Evolutionary conservation across 2,113 vertebrate genomes (phyloP).

Genomic region (Crotalus horridus): DNA sequence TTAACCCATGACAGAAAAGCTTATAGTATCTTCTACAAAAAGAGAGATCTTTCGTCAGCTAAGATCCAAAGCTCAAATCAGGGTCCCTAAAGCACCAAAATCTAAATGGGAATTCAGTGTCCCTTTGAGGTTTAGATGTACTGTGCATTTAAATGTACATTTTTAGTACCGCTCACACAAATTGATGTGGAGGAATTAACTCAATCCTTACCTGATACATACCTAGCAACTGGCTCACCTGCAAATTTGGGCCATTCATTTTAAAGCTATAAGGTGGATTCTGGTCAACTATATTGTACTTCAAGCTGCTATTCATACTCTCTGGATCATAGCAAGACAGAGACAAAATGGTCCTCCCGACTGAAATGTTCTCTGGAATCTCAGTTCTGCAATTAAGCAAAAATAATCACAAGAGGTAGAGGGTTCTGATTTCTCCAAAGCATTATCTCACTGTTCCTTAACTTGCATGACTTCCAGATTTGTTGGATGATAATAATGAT

Average conservation of each 20-base stretch:
- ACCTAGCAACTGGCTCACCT: slow-evolving; percentile 44
- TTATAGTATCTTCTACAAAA: not conserved
- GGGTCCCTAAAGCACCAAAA: not conserved
- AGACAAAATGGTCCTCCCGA: slow-evolving; percentile 41
- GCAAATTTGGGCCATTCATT: slow-evolving; percentile 52
- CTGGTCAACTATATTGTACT: slow-evolving; percentile 43
- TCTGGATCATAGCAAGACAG: slow-evolving; percentile 52
- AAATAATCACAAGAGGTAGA: rapidly evolving
- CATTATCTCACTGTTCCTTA: not conserved
- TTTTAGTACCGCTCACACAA: too few relatives aligned
- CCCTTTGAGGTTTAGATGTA: not conserved
- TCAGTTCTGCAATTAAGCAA: slow-evolving; percentile 50
- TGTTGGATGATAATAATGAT: not conserved
- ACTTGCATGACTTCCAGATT: not conserved
- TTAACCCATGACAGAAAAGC: not conserved
- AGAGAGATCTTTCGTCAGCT: not conserved
- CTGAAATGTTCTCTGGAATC: slow-evolving; percentile 48
- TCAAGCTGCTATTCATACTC: not conserved
- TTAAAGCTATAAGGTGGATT: slow-evolving; percentile 37
- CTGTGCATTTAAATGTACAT: not conserved
- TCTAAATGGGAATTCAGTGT: not conserved
- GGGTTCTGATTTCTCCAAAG: not conserved
- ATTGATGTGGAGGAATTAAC: not conserved
- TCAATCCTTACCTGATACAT: not conserved
- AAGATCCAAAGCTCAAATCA: not conserved